Base-by-base conservation (phyloP, 1,140 invertebrate genomes). In the Grapholita molesta region DNA sequence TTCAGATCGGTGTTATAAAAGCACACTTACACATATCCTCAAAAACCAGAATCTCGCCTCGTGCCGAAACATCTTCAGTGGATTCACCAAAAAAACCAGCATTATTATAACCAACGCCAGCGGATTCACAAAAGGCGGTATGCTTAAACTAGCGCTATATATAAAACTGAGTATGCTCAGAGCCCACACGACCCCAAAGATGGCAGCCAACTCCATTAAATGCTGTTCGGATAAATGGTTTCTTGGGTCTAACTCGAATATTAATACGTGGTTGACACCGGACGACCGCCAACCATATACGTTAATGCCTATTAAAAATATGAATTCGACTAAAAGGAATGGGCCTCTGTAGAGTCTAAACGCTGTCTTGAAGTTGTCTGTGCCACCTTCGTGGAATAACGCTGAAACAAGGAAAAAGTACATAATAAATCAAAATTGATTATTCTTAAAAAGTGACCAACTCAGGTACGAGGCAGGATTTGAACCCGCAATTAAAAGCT, bases 211-310 rank as follows among this genome's bases (percentile, higher is more conserved):
- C 92, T 99, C 99, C 95, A 99, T 98, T 1, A 99, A 92, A 91
- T 99, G 97, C 82, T 99, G 98, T 83, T 99, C 98, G 0, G 98
- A 96, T 0, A 97, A 92, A 93, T 99, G 99, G 92, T 99, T 98
- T 66, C 99, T 93, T 0, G 99, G 99, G 92, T 99, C 98, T 57
- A 99, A 92, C 89, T 99, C 99, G 88, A 99, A 99, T 76, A 99
- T 99, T 0, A 99, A 94, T 0, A 99, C 99, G 89, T 99, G 99
- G 93, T 99, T 99, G 3, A 99, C 99, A 9, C 99, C 99, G 0
- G 98, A 99, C 4, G 97, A 97, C 75, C 98, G 93, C 99, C 99
- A 99, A n/a, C 98, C 98, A 89, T 99, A 99, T 15, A 97, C 98
- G 85, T 99, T 99, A 12, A 99, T 95, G 18, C 99, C 99, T 84